Base-by-base conservation (phyloP, 37 sponge, comb jelly and placozoan species). In the Bolinopsis microptera region DNA sequence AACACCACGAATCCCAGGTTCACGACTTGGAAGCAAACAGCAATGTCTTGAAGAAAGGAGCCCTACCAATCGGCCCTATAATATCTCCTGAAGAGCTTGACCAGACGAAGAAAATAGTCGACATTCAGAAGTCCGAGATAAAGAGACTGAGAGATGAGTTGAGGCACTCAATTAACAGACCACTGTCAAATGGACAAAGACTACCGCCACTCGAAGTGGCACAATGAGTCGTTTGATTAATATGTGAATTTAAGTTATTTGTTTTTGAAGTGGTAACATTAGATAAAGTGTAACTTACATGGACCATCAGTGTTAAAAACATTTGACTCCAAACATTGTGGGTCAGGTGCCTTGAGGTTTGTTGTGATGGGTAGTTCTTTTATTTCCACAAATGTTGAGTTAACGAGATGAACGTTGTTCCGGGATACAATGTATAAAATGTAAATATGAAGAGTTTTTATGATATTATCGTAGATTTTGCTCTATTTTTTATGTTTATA, bases 61-160 rank as follows among this genome's bases (percentile, higher is more conserved):
- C 95, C n/a, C 76, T 38, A 0, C 68, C 69, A 13, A 94, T 94
- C 0, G 67, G 92, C 2, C 94, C 94, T 13, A 94, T 95, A 21
- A 41, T 98, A 39, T 94, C 88, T 0, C 80, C 93, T 69, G 68
- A 94, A 0, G 97, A 98, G 40, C 93, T 96, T 3, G 69, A 94
- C 0, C 95, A 95, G 39, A 92, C 94, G 23, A 76, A 88, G 24
- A 77, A 95, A 35, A 93, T 98, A 3, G 83, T 98, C n/a, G 98
- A 98, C 34, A 96, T 97, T 94, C 98, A 98, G 95, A 95, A 94
- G 41, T 35, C 76, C 0, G 98, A 98, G 94, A 98, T 98, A 31
- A 94, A 93, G 38, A 94, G 95, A 92, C 94, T 97, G 38, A 83
- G 98, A 68, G 83, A 72, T 0, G 86, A 93, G 86, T 35, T 80